Percentiles rank a stretch among this genome's conserved stretches.
Conservation (phyloP, 2,797 vertebrate species). For the Cossypha caffra region DNA sequence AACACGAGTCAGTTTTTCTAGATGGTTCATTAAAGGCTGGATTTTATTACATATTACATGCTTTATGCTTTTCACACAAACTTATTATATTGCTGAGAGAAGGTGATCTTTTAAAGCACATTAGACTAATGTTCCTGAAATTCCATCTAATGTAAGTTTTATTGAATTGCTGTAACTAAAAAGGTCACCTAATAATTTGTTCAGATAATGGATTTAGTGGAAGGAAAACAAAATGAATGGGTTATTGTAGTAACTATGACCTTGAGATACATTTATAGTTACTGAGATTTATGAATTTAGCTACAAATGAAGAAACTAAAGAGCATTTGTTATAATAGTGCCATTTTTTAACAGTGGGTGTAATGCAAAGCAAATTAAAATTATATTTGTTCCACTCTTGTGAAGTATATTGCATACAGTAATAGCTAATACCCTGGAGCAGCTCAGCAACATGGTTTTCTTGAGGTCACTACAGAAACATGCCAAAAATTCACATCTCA, state of each 20-base stretch:
- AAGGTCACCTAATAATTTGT: constrained; percentile 80
- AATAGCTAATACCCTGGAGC: background rate
- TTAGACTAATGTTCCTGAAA: constrained; percentile 92
- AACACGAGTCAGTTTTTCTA: constrained; percentile 76
- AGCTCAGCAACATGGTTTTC: background rate
- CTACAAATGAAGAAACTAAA: constrained; percentile 45
- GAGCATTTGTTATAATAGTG: background rate
- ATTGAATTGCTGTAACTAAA: constrained; percentile 81
- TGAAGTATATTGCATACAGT: background rate
- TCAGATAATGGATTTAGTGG: constrained; percentile 78
- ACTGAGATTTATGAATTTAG: constrained; percentile 63
- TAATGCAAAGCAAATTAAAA: background rate
- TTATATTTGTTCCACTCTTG: background rate
- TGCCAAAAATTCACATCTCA: background rate
- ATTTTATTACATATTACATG: constrained; percentile 93
- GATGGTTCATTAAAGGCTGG: constrained; percentile 91
- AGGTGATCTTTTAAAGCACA: constrained; percentile 90
- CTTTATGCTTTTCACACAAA: constrained; percentile 93
- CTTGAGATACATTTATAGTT: constrained; percentile 68
- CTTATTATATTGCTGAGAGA: constrained; percentile 88
- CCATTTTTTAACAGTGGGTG: background rate
- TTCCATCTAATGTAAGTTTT: constrained; percentile 86
- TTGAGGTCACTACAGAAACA: background rate
- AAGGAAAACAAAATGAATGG: constrained; percentile 77
- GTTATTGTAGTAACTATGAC: constrained; percentile 71